A percentile compares a stretch with the other conserved stretches of the same genome.
These are phyloP conservation scores for Drosophila meridionalis DNA, from an alignment of 2,888 invertebrate species.

Conservation along the genomic window DNA sequence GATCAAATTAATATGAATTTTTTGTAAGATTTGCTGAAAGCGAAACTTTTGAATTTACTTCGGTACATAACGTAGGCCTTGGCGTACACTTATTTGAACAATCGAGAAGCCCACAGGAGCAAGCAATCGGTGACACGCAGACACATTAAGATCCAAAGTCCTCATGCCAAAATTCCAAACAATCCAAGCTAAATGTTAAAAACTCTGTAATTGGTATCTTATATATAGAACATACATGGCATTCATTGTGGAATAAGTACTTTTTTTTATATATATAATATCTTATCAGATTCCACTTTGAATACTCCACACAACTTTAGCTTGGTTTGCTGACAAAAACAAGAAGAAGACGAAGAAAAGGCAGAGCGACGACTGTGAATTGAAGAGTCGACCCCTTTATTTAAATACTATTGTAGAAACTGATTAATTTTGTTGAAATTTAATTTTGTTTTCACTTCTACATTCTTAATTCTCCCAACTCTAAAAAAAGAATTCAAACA, in stretches of 20 bases:
- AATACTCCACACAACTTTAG: conserved; percentile 37
- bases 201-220: conserved; percentile 14
- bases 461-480: conserved; percentile 31
- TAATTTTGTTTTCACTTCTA: conserved; percentile 64
- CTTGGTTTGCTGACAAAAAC: conserved; percentile 43
- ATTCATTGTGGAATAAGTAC: conserved; percentile 27
- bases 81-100: conserved; percentile 23
- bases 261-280: conserved; percentile 11
- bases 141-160: conserved; percentile 45
- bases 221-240: conserved; percentile 5
- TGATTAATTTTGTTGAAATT: conserved; percentile 74
- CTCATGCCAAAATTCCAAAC: conserved; percentile 61
- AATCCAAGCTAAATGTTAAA: conserved; percentile 40
- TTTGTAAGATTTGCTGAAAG: conserved; percentile 69
- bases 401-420: conserved; percentile 51
- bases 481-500: conserved; percentile 10
- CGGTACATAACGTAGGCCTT: conserved; percentile 36
- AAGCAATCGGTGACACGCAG: conserved; percentile 17
- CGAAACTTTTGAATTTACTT: conserved; percentile 55
- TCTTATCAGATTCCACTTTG: conserved; percentile 21
- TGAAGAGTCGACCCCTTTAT: conserved; percentile 35
- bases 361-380: conserved; percentile 44
- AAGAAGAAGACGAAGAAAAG: background rate
- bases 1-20: conserved; percentile 49
- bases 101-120: conserved; percentile 16